Conservation (phyloP, 2,888 invertebrate species). For the Dexiosoma caninum region DNA sequence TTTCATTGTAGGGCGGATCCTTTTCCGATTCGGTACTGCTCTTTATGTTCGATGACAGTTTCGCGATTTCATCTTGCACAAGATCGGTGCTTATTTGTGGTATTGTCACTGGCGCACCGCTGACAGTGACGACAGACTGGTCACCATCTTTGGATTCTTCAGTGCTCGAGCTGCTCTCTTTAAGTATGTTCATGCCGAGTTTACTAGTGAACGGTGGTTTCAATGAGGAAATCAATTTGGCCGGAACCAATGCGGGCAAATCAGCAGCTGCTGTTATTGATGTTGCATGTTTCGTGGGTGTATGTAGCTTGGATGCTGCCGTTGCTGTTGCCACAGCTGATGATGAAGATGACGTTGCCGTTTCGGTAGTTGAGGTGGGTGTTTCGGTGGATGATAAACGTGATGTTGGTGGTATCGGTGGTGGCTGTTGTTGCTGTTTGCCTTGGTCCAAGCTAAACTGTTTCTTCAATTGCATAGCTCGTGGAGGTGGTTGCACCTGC, state of each 20-base stretch:
- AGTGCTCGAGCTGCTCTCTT: constrained; percentile 78
- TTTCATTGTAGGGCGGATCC: constrained; percentile 78
- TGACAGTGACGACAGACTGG: constrained; percentile 41
- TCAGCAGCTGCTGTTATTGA: constrained; percentile 64
- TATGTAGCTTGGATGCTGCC: background rate
- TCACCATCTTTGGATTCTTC: constrained; percentile 76
- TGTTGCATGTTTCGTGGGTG: constrained; percentile 46
- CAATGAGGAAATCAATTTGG: constrained; percentile 74
- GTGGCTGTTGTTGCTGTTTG: constrained; percentile 67
- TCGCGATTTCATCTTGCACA: constrained; percentile 78
- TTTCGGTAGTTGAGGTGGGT: constrained; percentile 22
- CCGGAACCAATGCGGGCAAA: constrained; percentile 67
- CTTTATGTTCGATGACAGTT: constrained; percentile 77
- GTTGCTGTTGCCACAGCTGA: constrained; percentile 9
- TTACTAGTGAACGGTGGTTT: constrained; percentile 73
- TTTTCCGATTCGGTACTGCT: constrained; percentile 78
- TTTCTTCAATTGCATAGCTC: constrained; percentile 76
- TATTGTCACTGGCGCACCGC: constrained; percentile 66
- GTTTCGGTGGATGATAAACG: constrained; percentile 48
- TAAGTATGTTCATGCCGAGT: constrained; percentile 76
- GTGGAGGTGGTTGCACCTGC: constrained; percentile 70
- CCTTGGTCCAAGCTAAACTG: constrained; percentile 78
- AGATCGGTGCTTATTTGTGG: constrained; percentile 77
- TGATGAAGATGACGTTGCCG: background rate
- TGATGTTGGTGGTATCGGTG: constrained; percentile 56